Evolutionary conservation across 1,140 invertebrate genomes (phyloP).

Genomic region (Philopotamus ludificatus): DNA sequence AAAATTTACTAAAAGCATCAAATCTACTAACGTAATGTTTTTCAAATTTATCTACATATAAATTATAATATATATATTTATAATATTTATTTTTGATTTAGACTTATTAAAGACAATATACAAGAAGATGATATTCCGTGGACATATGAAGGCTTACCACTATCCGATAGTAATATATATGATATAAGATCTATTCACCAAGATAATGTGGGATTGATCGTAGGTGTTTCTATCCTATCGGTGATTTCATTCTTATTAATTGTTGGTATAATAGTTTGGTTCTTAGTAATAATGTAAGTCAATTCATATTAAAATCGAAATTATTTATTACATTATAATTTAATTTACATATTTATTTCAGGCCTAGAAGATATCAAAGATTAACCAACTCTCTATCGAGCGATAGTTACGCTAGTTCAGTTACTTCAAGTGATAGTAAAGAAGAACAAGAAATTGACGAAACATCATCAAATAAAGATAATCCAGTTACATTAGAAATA

Average conservation of each 20-base stretch:
- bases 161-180: constrained; percentile 5
- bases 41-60: too few relatives aligned
- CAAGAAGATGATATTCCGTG: constrained; percentile 3
- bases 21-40: too few relatives aligned
- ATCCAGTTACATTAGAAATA: constrained; percentile 7
- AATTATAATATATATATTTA: too few relatives aligned
- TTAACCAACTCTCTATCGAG: neutral
- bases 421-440: constrained; percentile 2
- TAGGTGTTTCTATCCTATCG: constrained; percentile 43
- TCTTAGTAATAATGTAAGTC: constrained; percentile 41
- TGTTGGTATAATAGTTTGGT: constrained; percentile 41
- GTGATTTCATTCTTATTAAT: constrained; percentile 41
- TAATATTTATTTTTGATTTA: too few relatives aligned
- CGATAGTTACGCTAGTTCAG: constrained; percentile 4
- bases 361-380: constrained; percentile 38
- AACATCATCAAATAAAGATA: neutral
- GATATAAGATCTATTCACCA: neutral
- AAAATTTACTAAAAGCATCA: too few relatives aligned
- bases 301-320: too few relatives aligned
- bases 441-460: neutral
- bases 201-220: constrained; percentile 43
- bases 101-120: too few relatives aligned
- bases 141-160: neutral
- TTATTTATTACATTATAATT: constrained; percentile 7
- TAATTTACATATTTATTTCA: constrained; percentile 39